phyloP scores from a whole-genome alignment of 23 tunicate genomes.

The Corella eumyota region DNA sequence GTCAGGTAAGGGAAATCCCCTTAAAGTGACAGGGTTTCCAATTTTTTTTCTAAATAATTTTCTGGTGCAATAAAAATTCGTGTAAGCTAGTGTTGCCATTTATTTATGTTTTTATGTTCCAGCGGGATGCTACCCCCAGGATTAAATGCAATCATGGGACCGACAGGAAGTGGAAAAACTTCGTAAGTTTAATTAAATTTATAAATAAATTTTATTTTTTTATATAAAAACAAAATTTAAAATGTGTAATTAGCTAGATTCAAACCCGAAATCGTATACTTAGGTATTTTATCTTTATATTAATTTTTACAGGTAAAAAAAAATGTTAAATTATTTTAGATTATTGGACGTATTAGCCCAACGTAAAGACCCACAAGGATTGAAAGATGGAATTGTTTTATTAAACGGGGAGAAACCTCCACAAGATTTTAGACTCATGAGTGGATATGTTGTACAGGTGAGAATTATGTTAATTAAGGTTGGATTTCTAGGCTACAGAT shows the following conservation, averaged over 20 bases:
- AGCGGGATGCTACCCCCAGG: constrained; percentile 73
- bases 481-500: no score
- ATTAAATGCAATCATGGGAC: constrained; percentile 92
- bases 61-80: background rate
- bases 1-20: constrained; percentile 49
- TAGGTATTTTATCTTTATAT: no score
- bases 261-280: no score
- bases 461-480: no score
- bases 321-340: no score
- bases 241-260: no score
- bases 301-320: no score
- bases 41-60: no score
- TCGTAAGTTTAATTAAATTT: constrained; percentile 44
- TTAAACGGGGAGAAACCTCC: constrained; percentile 59
- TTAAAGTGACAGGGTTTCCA: no score
- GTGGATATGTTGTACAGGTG: constrained; percentile 96
- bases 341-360: constrained; percentile 69
- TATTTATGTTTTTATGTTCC: background rate
- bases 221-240: no score
- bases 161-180: constrained; percentile 94
- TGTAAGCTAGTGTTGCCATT: background rate
- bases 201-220: background rate
- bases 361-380: constrained; percentile 73
- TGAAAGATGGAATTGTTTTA: constrained; percentile 65
- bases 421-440: constrained; percentile 62